Evolutionary conservation across 1,140 invertebrate species (phyloP), one percentile per base, ranked within the genome.

Genomic region (Pseudomyrmex flavicornis): DNA sequence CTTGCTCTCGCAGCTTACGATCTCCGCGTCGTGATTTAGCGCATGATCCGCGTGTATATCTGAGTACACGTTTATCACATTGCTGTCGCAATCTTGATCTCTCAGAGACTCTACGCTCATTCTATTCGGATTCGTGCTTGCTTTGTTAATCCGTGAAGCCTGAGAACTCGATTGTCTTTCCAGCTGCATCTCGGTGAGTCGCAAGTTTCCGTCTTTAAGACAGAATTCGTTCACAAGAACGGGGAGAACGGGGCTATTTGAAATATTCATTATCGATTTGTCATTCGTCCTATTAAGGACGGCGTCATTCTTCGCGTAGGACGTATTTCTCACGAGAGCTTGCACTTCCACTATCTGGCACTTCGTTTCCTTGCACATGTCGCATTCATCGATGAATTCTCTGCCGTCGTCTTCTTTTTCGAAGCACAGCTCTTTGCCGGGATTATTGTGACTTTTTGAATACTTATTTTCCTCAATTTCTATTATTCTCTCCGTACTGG

Each of bases 11-110:
- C 77, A 83, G 62, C 62, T 83, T 3, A 63, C 9, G 9, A 90
- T 87, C 50, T 90, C 90, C 20, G 83, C 68, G 8, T 92, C 89
- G 58, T 84, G 87, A 56, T 35, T 52, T 54, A 77, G 59, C 73
- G 22, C 65, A 56, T 72, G 26, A 56, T 72, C 69, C 17, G 35
- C 12, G 22, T 68, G 70, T 26, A 70, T 59, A 44, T 88, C 73
- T 22, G 82, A 77, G 63, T 52, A 62, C 17, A 20, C 44, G 10
- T 83, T 90, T 84, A 83, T 91, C 83, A 85, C 80, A 80, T 76
- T 73, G 9, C 58, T 80, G 72, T 87, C 66, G 59, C 73, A 50
- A 70, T 50, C 76, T 12, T 69, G 52, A 59, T 79, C 9, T 26
- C n/a, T 17, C 15, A 61, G 44, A 17, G 12, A n/a, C 12, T 50